Evolutionary conservation across 2,113 vertebrate genomes (phyloP).

Genomic region (Oxyruncus cristatus): DNA sequence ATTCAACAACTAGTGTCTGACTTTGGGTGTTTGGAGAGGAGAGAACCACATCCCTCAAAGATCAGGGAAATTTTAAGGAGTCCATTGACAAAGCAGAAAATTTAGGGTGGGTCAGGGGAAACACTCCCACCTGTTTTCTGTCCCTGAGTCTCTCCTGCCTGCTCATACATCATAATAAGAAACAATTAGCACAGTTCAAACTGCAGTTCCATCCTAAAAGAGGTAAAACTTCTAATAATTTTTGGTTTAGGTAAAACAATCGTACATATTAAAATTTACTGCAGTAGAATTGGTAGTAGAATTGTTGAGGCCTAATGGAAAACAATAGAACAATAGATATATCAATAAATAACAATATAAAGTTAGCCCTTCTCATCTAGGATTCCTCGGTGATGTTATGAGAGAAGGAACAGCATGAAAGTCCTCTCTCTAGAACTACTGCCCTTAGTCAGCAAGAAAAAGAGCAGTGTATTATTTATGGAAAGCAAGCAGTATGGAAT

Average conservation of each 20-base stretch:
- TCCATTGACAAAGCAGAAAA: not conserved
- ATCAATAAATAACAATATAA: not conserved
- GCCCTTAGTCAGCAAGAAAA: slow-evolving; percentile 14
- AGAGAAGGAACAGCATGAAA: not conserved
- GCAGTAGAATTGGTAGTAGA: not conserved
- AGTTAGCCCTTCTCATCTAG: not conserved
- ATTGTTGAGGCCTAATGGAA: not conserved
- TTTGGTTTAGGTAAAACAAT: not conserved
- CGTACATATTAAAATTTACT: not conserved
- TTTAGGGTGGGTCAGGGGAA: not conserved
- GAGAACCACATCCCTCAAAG: not conserved
- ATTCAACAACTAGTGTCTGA: not conserved
- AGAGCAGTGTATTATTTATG: not conserved
- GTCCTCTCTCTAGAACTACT: not conserved
- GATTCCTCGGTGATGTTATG: not conserved
- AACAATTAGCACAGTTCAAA: not conserved
- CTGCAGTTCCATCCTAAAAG: not conserved
- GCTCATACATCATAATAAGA: not conserved
- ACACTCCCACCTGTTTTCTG: not conserved
- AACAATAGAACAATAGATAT: not conserved
- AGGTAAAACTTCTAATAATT: no score
- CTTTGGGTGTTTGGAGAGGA: not conserved
- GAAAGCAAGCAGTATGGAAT: not conserved
- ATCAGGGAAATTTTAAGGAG: not conserved
- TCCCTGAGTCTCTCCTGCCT: not conserved